Evolutionary conservation across 2,888 invertebrate species (phyloP), one percentile per base, ranked within the genome.

Genomic region (Mactromeris polynyma): DNA sequence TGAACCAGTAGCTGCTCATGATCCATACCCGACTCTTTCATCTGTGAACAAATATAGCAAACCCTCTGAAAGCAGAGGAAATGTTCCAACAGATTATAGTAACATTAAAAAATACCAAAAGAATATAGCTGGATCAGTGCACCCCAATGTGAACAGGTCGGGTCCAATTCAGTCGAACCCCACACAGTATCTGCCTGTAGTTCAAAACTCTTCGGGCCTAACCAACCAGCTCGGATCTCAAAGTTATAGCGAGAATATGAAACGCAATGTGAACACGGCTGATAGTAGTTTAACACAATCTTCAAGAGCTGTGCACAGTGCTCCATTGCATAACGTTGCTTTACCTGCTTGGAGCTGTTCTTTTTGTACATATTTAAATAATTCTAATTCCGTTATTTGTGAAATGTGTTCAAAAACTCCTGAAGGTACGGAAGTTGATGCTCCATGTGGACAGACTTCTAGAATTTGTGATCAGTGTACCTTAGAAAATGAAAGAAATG

Each of bases 381-480:
- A 31, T 19, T 31, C 69, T 1, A 80, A 69, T n/a, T 80, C 46
- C 1, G 31, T 38, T 42, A 81, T 88, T 2, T 94, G 94, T 90
- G 89, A 77, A 33, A 90, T 92, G 77, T 94, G 94, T 91, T 87
- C 86, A 69, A 93, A 89, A 36, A 89, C 90, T 58, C 85, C 89
- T n/a, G 88, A 87, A 14, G n/a, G 54, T 21, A 80, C 81, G 3
- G 91, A 92, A 51, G 82, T 88, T 36, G 92, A 92, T 51, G 83
- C 86, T 19, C 91, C 91, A 0, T 85, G 69, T 0, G 92, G 93
- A 6, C 73, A 86, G 38, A 85, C 83, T 1, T 87, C 83, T 7
- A 87, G 88, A 64, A 86, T 92, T 2, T 93, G 93, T 81, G 84
- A 58, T 33, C 81, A 91, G 31, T 93, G 93, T 84, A 93, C 93